Conservation (phyloP, 1,140 invertebrate species). For the Aphelinus atriplicis region DNA sequence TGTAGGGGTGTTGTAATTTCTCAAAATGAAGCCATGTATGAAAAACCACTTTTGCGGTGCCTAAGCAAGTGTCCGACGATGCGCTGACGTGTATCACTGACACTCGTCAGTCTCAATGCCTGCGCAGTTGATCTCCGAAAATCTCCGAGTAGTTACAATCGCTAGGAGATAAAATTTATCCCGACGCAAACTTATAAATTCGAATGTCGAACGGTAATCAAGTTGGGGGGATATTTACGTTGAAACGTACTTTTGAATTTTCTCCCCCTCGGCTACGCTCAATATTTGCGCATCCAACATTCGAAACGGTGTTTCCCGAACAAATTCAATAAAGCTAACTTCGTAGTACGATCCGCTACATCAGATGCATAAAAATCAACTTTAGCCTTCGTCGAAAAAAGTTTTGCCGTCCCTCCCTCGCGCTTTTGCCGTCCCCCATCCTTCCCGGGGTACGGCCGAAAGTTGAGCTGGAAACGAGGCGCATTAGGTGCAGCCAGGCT, state of each 20-base stretch:
- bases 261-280: conserved; percentile 1
- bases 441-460: not conserved
- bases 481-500: conserved; percentile 32
- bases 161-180: too few species aligned
- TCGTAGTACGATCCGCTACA: conserved; percentile 18
- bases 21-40: too few species aligned
- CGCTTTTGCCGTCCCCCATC: not conserved
- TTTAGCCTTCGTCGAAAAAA: conserved; percentile 23
- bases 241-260: not conserved
- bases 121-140: too few species aligned
- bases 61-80: too few species aligned
- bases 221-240: too few species aligned
- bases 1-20: too few species aligned
- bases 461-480: conserved; percentile 22
- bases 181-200: too few species aligned
- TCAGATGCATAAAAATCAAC: conserved; percentile 36
- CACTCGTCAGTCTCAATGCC: too few species aligned
- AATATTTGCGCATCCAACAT: conserved; percentile 35
- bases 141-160: too few species aligned
- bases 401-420: conserved; percentile 16
- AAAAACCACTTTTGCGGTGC: too few species aligned
- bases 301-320: conserved; percentile 9
- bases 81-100: too few species aligned
- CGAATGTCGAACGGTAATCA: too few species aligned
- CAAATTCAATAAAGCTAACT: conserved; percentile 30